Base-by-base conservation (phyloP, 1,140 invertebrate genomes). In the Homarus americanus region DNA sequence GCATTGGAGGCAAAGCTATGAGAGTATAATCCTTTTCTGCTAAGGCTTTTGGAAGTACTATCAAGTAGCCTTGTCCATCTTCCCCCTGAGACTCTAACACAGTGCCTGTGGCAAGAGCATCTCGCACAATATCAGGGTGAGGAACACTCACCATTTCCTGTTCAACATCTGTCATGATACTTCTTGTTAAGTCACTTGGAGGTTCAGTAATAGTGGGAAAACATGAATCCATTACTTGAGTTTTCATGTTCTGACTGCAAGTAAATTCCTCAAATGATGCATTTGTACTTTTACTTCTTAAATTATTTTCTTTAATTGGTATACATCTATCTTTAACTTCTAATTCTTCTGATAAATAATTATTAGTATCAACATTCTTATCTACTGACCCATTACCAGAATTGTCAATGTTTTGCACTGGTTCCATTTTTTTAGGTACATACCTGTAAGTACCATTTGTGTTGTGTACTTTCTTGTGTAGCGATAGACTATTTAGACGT, bases 391-490 rank as follows among this genome's bases (percentile, higher is more conserved):
- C 24, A 69, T 32, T 12, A 28, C 28, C 36, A 44, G 40, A 79
- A 44, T 28, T 79, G 40, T 28, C 20, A 49, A 20, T 44, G 24
- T 79, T 10, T n/a, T 79, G 40, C 20, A 28, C 20, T n/a, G 20
- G 20, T 40, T 40, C 28, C 12, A 41, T 32, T 28, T 49, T 79
- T 5, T 32, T 2, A 66, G 53, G 53, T 28, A 87, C 75, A 66
- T 79, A 80, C 85, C 58, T 34, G 40, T 66, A 79, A 28, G 53
- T 69, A 53, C 63, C 53, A 40, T 79, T 80, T 10, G 49, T 58
- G 4, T 38, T 66, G 41, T 90, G 87, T 12, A 90, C 78, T 76
- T 75, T 90, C 9, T 69, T 58, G 36, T 90, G 87, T 38, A 90
- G 34, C 4, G 87, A 75, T 9, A 90, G 34, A 38, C 87, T 58